Evolutionary conservation across 2,888 invertebrate species (phyloP).

Genomic region (Tenthredo distinguenda): DNA sequence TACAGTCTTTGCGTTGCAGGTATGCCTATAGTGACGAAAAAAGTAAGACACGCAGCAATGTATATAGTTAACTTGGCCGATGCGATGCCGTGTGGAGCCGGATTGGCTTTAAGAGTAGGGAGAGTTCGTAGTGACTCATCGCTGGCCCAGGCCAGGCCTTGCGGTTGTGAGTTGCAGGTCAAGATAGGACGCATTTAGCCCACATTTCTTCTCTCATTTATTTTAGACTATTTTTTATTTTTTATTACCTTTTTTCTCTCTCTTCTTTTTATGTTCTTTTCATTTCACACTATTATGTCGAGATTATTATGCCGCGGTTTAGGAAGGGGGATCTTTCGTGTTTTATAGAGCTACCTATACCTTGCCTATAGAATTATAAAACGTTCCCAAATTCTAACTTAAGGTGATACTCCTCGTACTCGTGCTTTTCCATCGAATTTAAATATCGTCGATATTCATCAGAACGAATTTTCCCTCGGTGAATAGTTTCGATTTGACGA

Average conservation of each 20-base stretch:
- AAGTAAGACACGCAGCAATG: slow-evolving; percentile 42
- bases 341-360: neutral
- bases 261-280: neutral
- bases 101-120: slow-evolving; percentile 51
- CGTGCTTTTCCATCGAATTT: too few relatives aligned
- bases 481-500: too few relatives aligned
- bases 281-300: neutral
- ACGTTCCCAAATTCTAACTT: neutral
- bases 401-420: too few relatives aligned
- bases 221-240: neutral
- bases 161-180: slow-evolving; percentile 72
- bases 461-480: too few relatives aligned
- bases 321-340: neutral
- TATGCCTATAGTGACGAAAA: slow-evolving; percentile 39
- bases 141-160: slow-evolving; percentile 69
- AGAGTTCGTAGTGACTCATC: slow-evolving; percentile 69
- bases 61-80: slow-evolving; percentile 33
- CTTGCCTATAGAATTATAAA: neutral
- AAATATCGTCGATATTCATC: too few relatives aligned
- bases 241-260: neutral
- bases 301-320: neutral
- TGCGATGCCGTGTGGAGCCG: slow-evolving; percentile 45
- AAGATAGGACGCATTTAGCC: slow-evolving; percentile 75
- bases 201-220: slow-evolving; percentile 66
- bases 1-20: neutral